These are phyloP conservation scores for Yponomeuta sedellus DNA, from an alignment of 2,888 invertebrate genomes.

Conservation along the genomic window DNA sequence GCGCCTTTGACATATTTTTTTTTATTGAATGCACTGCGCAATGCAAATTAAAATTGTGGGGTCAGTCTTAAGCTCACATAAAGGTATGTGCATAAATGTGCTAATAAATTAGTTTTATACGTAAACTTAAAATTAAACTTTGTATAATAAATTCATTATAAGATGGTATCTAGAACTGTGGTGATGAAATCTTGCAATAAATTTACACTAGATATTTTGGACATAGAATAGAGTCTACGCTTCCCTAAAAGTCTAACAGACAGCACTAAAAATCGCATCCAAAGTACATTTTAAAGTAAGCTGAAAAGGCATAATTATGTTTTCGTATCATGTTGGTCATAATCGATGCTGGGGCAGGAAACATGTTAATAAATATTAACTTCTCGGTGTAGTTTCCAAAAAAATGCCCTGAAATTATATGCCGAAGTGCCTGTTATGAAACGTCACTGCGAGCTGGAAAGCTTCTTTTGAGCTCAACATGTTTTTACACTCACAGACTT, in stretches of 20 bases:
- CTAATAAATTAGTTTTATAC: not conserved
- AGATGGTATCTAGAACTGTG: not conserved
- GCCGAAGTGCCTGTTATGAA: no score
- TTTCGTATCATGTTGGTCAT: not conserved
- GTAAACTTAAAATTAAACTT: not conserved
- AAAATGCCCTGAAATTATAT: no score
- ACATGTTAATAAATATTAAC: not conserved
- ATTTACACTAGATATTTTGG: not conserved
- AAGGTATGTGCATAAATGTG: not conserved
- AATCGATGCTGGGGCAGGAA: not conserved
- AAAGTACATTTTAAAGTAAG: constrained; percentile 2
- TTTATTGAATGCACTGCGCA: not conserved
- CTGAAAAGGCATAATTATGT: constrained; percentile 7
- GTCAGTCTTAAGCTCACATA: not conserved
- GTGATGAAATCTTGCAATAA: constrained; percentile 3
- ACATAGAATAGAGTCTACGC: not conserved
- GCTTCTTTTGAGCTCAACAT: no score
- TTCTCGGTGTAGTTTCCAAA: no score
- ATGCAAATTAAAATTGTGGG: not conserved
- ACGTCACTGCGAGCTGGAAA: no score
- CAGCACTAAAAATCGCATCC: not conserved
- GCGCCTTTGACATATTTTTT: not conserved
- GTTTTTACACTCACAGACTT: no score
- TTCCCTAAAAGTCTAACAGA: not conserved
- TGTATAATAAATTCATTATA: not conserved